These are phyloP conservation scores for Phycodurus eques DNA, from an alignment of 2,113 vertebrate species.

Conservation along the genomic window DNA sequence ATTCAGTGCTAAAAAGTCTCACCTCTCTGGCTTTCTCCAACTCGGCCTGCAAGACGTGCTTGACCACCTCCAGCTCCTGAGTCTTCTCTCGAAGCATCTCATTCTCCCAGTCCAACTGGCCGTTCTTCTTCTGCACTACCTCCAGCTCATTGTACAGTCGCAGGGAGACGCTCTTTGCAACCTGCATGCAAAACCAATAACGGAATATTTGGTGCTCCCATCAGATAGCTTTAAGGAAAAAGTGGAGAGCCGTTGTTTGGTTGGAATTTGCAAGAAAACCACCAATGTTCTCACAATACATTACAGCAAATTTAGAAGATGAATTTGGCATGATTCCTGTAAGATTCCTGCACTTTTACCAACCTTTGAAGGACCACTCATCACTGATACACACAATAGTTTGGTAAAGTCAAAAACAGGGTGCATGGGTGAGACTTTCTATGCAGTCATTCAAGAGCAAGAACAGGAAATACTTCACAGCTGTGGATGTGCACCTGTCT, in stretches of 20 bases:
- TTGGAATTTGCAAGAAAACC: no score
- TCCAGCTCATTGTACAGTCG: constrained; percentile 91
- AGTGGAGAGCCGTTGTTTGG: neutral
- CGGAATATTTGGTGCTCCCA: constrained; percentile 4
- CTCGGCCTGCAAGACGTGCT: constrained; percentile 91
- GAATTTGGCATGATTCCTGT: no score
- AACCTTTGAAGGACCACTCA: no score
- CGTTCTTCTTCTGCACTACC: constrained; percentile 84
- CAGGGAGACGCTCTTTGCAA: constrained; percentile 91
- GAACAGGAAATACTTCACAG: no score
- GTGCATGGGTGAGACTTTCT: no score
- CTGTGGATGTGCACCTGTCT: no score
- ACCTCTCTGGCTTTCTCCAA: constrained; percentile 89
- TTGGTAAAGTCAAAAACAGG: no score
- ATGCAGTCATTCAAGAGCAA: no score
- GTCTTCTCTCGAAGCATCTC: constrained; percentile 86
- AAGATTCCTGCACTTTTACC: no score
- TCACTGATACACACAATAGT: no score
- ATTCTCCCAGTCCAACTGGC: constrained; percentile 87
- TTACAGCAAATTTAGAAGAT: no score
- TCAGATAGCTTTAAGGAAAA: neutral
- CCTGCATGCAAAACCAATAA: constrained; percentile 68
- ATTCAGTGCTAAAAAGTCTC: constrained; percentile 1
- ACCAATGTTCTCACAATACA: no score
- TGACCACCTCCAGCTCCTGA: constrained; percentile 87